Evolutionary conservation across 2,888 invertebrate genomes (phyloP).

Genomic region (Chironomus tentans): DNA sequence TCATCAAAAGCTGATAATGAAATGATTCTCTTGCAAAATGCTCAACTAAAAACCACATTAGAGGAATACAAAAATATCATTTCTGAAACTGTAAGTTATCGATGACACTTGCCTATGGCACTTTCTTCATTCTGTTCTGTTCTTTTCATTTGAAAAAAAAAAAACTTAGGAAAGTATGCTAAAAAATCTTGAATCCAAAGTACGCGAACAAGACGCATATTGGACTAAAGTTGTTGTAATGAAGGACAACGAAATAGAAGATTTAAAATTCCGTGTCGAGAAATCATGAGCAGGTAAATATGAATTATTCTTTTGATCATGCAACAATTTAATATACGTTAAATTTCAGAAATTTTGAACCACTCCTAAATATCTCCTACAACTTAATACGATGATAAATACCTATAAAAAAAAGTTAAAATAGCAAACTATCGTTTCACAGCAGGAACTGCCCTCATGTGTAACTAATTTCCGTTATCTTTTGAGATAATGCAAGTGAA

Average conservation of each 20-base stretch:
- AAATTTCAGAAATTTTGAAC: no score
- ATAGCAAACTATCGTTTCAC: not conserved
- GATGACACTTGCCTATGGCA: no score
- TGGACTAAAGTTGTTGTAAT: conserved; percentile 39
- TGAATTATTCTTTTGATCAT: no score
- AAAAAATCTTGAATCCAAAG: conserved; percentile 39
- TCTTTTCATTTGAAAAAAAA: no score
- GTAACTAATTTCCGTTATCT: no score
- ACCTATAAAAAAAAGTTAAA: not conserved
- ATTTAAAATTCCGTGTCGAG: conserved; percentile 4
- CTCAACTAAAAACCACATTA: conserved; percentile 54
- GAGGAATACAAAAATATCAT: conserved; percentile 66
- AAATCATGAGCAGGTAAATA: conserved; percentile 17
- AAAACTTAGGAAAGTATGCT: conserved; percentile 38
- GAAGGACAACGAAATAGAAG: conserved; percentile 39
- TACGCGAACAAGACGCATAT: conserved; percentile 40
- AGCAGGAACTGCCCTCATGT: not conserved
- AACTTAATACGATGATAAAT: not conserved
- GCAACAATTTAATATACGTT: no score
- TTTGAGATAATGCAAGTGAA: no score
- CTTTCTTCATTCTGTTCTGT: not conserved
- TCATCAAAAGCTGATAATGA: conserved; percentile 35
- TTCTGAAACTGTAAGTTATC: conserved; percentile 59
- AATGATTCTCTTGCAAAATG: conserved; percentile 52
- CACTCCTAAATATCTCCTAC: not conserved